phyloP scores from a whole-genome alignment of 2,888 invertebrate genomes.

The Stramonita haemastoma region DNA sequence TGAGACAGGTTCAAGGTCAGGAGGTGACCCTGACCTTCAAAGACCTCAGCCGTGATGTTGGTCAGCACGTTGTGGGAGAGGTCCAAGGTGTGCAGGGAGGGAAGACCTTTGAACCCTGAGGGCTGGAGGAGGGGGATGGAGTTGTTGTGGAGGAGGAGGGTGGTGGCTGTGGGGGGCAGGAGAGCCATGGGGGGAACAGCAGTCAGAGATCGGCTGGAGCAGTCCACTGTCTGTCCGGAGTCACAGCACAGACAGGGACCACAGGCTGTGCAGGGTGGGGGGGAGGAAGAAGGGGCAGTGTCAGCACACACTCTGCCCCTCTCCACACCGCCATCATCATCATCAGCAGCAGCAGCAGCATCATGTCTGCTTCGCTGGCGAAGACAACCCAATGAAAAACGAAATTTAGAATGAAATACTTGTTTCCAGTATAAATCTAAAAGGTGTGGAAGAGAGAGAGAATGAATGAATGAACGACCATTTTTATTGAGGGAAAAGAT shows the following conservation, averaged over 20 bases:
- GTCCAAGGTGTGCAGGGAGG: constrained; percentile 26
- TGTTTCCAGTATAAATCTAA: too few relatives aligned
- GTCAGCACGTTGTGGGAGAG: constrained; percentile 19
- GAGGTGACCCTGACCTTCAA: constrained; percentile 29
- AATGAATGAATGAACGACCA: too few relatives aligned
- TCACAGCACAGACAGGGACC: background rate
- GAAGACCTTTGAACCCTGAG: constrained; percentile 9
- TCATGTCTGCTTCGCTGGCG: background rate
- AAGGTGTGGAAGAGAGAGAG: too few relatives aligned
- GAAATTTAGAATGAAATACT: too few relatives aligned
- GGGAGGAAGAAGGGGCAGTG: background rate
- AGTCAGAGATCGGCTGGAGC: constrained; percentile 5
- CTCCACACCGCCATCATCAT: background rate
- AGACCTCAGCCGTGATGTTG: background rate
- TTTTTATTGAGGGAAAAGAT: too few relatives aligned
- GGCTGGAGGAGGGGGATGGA: constrained; percentile 15
- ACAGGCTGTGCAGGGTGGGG: background rate
- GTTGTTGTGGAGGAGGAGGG: constrained; percentile 28
- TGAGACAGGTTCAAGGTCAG: constrained; percentile 9
- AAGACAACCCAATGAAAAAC: background rate
- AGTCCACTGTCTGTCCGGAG: constrained; percentile 6
- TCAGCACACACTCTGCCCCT: background rate
- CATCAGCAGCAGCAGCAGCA: background rate
- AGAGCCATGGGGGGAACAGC: background rate
- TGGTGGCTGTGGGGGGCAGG: constrained; percentile 23